These are phyloP conservation scores for Antechinus stuartii DNA, from an alignment of 2,113 vertebrate genomes.

Conservation along the genomic window DNA sequence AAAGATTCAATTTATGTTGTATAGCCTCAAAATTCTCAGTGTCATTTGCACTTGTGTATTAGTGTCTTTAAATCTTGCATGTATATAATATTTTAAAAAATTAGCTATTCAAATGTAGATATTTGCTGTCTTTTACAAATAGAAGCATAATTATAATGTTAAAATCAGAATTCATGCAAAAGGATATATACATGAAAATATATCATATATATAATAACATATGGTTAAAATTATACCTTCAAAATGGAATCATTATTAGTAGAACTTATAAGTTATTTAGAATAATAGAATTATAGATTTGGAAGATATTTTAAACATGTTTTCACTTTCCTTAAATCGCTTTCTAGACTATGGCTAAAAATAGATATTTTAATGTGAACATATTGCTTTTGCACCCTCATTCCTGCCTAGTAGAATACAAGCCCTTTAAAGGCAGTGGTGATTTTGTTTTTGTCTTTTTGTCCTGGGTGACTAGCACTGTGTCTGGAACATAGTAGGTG, in stretches of 20 bases:
- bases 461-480: no score
- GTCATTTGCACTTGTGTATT: background rate
- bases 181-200: background rate
- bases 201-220: no score
- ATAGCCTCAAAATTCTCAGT: background rate
- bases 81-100: background rate
- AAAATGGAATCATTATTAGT: background rate
- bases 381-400: background rate
- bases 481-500: background rate
- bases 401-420: no score
- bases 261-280: background rate
- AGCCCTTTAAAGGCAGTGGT: background rate
- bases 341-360: background rate
- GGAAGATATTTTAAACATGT: background rate
- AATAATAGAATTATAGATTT: background rate
- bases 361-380: background rate
- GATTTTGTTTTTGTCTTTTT: background rate
- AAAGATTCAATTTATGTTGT: background rate
- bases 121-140: background rate
- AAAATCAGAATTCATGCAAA: background rate
- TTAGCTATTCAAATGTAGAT: background rate
- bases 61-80: background rate
- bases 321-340: background rate
- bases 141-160: background rate
- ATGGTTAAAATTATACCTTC: background rate